Base-by-base conservation (phyloP, 2,113 vertebrate species). In the Thamnaconus septentrionalis region DNA sequence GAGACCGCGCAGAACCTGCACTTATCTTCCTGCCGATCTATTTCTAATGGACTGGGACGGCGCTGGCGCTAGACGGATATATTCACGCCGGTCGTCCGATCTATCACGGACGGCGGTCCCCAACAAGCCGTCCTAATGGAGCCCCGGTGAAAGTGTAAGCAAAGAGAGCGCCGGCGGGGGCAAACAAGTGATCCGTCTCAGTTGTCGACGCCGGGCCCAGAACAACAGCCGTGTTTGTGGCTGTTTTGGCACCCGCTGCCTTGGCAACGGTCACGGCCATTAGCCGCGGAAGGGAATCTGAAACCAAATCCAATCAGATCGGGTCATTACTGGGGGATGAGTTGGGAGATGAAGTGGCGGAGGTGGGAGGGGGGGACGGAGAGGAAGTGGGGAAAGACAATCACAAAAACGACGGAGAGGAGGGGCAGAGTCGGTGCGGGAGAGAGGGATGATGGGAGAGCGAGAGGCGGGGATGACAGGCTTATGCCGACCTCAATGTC, bases 221-320 rank as follows among this genome's bases (percentile, higher is more conserved):
- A 43, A 4, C 52, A 42, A 62, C 76, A 45, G 75, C 71, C 80
- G 61, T 80, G 76, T 85, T 86, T 76, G 77, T 64, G 42, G 18
- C 40, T 72, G 82, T 86, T 85, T 84, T 78, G 82, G 79, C 65
- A 50, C 50, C 18, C 18, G 81, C 75, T 81, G 81, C 85, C 66
- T 73, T 31, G 50, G 88, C 82, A 84, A 89, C 86, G 60, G 83
- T 64, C 73, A 77, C 56, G 61, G 84, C 64, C 75, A 72, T 89
- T 86, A 85, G 74, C 77, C 73, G 59, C 47, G 61, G 78, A 84
- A 71, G n/a, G 58, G 73, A 85, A 88, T 79, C 79, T 47, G 72
- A 87, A 79, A 83, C 76, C 69, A 85, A 84, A 87, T 87, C 84
- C 84, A 88, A 89, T 89, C 86, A 81, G 85, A 85, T 87, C 67